A percentile compares a stretch with the other conserved stretches of the same genome.
Conservation (phyloP, 2,113 vertebrate genomes). For the Muntiacus reevesi region DNA sequence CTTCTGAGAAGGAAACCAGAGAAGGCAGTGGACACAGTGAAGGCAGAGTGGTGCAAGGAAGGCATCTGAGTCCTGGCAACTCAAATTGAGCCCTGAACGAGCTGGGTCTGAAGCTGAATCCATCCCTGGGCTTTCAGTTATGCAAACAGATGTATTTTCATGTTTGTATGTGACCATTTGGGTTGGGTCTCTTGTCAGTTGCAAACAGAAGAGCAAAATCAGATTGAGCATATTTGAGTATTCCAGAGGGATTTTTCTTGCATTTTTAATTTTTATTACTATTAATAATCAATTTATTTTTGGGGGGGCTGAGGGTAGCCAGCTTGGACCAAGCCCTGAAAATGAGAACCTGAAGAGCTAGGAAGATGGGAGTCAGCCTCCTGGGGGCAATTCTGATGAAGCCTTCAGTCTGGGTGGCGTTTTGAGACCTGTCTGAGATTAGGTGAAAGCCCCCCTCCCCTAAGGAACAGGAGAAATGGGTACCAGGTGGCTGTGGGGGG, state of each 20-base stretch:
- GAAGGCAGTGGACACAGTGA: accelerated
- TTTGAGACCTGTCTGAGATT: neutral
- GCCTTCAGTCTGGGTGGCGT: neutral
- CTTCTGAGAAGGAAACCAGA: neutral
- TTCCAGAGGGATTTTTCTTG: neutral
- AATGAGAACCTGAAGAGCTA: neutral
- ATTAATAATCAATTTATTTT: neutral
- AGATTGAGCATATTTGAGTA: neutral
- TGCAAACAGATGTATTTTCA: neutral
- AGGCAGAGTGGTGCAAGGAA: no score
- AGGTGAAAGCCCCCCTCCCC: neutral
- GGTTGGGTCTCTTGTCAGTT: neutral
- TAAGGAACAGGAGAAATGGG: neutral
- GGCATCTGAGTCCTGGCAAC: no score
- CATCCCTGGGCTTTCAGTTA: neutral
- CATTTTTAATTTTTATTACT: neutral
- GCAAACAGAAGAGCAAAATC: neutral
- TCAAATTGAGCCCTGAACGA: neutral
- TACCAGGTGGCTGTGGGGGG: neutral
- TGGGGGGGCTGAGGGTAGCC: neutral
- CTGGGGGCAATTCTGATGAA: neutral
- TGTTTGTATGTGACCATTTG: neutral
- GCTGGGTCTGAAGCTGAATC: neutral
- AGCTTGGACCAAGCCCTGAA: neutral
- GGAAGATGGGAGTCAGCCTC: neutral